A percentile compares a stretch with the other conserved stretches of the same genome.
Conservation (phyloP, 2,113 vertebrate species). For the Ancistrus triradiatus region DNA sequence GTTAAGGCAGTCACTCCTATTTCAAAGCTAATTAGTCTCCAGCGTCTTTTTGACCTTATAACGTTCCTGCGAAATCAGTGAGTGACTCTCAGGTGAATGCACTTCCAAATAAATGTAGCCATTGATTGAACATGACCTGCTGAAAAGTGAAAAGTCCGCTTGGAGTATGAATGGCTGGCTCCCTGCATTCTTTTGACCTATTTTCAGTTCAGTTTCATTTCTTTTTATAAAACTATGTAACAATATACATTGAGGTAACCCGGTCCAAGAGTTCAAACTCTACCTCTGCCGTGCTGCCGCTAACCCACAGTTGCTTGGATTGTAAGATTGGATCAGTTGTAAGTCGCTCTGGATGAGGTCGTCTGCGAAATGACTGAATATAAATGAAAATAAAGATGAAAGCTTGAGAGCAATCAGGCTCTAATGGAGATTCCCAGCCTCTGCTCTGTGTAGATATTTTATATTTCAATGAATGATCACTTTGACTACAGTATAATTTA, state of each 20-base stretch:
- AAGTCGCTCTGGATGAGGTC: not conserved
- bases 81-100: not conserved
- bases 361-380: no score
- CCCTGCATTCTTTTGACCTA: no score
- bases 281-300: no score
- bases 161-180: not conserved
- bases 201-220: no score
- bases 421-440: no score
- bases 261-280: no score
- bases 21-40: conserved; percentile 21
- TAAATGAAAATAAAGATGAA: no score
- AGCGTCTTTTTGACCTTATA: conserved; percentile 22
- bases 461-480: not conserved
- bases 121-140: conserved; percentile 16
- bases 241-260: no score
- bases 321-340: not conserved
- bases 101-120: not conserved
- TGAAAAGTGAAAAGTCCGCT: not conserved
- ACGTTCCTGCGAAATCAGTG: conserved; percentile 7
- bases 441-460: no score
- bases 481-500: not conserved
- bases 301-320: no score
- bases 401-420: no score
- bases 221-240: no score
- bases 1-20: not conserved